Evolutionary conservation across 1,140 invertebrate species (phyloP).

Genomic region (Aphidius ervi): DNA sequence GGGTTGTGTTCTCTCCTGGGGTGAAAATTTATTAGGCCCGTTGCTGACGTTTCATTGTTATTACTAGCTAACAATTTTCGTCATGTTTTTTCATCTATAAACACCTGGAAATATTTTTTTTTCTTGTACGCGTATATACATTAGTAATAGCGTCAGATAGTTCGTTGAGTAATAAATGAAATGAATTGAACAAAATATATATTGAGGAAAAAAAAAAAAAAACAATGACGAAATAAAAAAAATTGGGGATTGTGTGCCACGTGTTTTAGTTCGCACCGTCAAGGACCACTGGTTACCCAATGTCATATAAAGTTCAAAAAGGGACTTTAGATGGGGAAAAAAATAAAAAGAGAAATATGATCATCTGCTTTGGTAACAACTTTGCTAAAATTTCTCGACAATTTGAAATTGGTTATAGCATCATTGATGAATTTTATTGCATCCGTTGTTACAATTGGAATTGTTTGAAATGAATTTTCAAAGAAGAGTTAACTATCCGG

Average conservation of each 20-base stretch:
- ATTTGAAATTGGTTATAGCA: too few species aligned
- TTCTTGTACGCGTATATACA: background rate
- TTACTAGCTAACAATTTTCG: slow-evolving; percentile 1
- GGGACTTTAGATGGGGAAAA: too few species aligned
- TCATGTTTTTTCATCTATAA: background rate
- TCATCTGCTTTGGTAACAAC: too few species aligned
- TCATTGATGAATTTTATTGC: too few species aligned
- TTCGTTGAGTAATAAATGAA: slow-evolving; percentile 2
- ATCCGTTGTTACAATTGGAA: too few species aligned
- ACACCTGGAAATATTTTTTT: background rate
- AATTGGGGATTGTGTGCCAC: slow-evolving; percentile 10
- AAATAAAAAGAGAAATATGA: too few species aligned
- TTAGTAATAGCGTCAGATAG: background rate
- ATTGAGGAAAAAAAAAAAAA: slow-evolving; percentile 13
- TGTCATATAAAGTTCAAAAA: too few species aligned
- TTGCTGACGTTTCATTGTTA: slow-evolving; percentile 4
- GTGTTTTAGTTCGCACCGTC: slow-evolving; percentile 21
- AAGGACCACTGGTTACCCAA: slow-evolving; percentile 3
- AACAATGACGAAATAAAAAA: background rate
- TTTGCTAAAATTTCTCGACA: too few species aligned
- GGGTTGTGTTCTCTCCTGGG: slow-evolving; percentile 6
- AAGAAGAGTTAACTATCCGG: too few species aligned
- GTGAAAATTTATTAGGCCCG: slow-evolving; percentile 22
- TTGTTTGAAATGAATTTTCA: too few species aligned
- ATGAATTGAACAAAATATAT: slow-evolving; percentile 3